Conservation (phyloP, 2,888 invertebrate genomes). For the Alloplasta piceator region DNA sequence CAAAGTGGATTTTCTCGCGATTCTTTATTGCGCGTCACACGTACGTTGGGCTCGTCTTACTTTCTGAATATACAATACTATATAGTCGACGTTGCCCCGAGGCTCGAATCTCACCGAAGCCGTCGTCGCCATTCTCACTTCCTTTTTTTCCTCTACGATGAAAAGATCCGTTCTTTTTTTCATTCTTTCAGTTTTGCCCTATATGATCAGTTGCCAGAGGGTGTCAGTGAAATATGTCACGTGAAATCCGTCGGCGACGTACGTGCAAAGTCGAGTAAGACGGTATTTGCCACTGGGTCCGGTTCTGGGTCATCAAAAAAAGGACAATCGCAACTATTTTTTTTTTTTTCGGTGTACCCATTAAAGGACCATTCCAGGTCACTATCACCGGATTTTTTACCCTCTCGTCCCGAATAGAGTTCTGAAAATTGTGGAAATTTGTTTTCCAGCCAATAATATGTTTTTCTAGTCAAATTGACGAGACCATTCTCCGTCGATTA, state of each 20-base stretch:
- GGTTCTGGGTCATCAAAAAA: not conserved
- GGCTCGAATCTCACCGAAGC: constrained; percentile 23
- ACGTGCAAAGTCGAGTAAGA: constrained; percentile 24
- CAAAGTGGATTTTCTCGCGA: constrained; percentile 29
- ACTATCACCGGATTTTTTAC: too few relatives aligned
- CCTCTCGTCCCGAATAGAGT: too few relatives aligned
- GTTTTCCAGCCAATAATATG: too few relatives aligned
- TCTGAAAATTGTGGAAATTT: too few relatives aligned
- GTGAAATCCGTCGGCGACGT: constrained; percentile 23
- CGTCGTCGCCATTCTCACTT: not conserved
- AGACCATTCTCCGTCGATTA: too few relatives aligned
- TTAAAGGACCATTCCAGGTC: too few relatives aligned
- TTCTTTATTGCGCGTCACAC: constrained; percentile 22
- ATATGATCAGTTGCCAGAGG: constrained; percentile 28
- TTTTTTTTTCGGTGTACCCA: constrained; percentile 1
- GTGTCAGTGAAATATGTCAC: constrained; percentile 46
- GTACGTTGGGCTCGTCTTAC: not conserved
- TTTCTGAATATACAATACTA: too few relatives aligned
- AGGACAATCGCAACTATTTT: too few relatives aligned
- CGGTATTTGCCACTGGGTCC: constrained; percentile 26
- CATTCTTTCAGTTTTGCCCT: constrained; percentile 5
- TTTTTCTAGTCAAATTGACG: too few relatives aligned
- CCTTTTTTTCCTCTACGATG: constrained; percentile 29
- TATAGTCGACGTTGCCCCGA: not conserved
- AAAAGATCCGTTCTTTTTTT: not conserved